Evolutionary conservation across 2,888 invertebrate genomes (phyloP).

Genomic region (Uropetala carovei): DNA sequence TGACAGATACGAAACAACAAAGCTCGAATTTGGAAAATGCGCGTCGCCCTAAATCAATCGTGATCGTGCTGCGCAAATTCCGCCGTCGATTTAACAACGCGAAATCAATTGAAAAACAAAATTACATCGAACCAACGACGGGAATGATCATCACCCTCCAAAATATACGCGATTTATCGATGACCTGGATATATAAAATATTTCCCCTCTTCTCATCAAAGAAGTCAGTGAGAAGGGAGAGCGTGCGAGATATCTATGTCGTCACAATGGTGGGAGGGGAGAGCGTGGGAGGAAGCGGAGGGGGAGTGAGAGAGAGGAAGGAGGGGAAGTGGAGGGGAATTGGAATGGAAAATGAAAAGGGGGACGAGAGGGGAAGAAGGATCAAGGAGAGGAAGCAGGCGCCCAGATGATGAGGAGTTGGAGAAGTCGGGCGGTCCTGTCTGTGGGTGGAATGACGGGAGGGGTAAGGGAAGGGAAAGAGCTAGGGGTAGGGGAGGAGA

Average conservation of each 20-base stretch:
- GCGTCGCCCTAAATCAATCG: no score
- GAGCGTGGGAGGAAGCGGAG: conserved; percentile 67
- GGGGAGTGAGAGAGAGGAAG: conserved; percentile 66
- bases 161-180: no score
- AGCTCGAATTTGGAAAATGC: no score
- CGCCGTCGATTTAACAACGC: no score
- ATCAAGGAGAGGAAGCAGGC: conserved; percentile 52
- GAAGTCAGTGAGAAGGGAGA: neutral
- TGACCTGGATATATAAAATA: no score
- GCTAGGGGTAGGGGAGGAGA: neutral
- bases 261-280: conserved; percentile 69
- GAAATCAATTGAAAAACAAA: no score
- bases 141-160: no score
- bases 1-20: no score
- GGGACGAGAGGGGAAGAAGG: conserved; percentile 53
- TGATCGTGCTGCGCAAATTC: no score
- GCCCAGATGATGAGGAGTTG: neutral
- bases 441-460: neutral
- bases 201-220: no score
- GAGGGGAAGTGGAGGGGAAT: conserved; percentile 66
- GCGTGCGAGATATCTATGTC: conserved; percentile 7
- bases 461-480: neutral
- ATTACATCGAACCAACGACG: no score
- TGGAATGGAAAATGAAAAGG: neutral
- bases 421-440: no score